Percentiles rank a stretch among this genome's conserved stretches.
These are phyloP conservation scores for Phainopepla nitens DNA, from an alignment of 2,113 vertebrate genomes.

Conservation along the genomic window DNA sequence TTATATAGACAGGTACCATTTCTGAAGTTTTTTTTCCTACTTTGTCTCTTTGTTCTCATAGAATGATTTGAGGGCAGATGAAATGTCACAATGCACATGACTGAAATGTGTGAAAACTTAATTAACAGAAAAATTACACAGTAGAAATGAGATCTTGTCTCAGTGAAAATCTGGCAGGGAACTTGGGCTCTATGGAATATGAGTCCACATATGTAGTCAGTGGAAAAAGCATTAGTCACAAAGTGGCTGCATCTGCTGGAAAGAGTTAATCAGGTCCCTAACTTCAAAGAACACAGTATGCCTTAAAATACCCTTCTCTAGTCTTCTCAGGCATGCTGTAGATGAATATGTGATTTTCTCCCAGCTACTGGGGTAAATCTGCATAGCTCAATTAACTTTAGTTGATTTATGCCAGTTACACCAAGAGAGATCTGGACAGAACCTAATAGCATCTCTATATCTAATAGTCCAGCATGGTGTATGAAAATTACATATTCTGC, in stretches of 20 bases:
- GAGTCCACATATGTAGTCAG: neutral
- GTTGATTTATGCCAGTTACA: neutral
- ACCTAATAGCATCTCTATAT: neutral
- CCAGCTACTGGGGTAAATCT: neutral
- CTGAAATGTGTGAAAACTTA: constrained; percentile 22
- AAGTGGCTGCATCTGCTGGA: neutral
- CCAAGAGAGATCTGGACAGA: neutral
- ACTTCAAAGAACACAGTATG: neutral
- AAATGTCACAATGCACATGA: neutral
- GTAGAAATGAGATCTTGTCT: neutral
- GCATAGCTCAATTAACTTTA: neutral
- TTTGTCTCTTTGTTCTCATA: neutral
- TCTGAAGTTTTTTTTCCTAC: neutral
- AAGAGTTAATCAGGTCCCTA: constrained; percentile 15
- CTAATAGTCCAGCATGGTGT: neutral
- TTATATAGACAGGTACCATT: neutral
- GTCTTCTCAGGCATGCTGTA: neutral
- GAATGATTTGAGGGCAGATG: neutral
- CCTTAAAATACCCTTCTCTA: neutral
- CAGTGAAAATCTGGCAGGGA: neutral
- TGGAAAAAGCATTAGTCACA: neutral
- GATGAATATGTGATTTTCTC: constrained; percentile 17
- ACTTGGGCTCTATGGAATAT: neutral
- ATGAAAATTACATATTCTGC: neutral
- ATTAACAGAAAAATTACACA: constrained; percentile 16